phyloP scores from a whole-genome alignment of 2,888 invertebrate genomes.

The Phengaris arion region DNA sequence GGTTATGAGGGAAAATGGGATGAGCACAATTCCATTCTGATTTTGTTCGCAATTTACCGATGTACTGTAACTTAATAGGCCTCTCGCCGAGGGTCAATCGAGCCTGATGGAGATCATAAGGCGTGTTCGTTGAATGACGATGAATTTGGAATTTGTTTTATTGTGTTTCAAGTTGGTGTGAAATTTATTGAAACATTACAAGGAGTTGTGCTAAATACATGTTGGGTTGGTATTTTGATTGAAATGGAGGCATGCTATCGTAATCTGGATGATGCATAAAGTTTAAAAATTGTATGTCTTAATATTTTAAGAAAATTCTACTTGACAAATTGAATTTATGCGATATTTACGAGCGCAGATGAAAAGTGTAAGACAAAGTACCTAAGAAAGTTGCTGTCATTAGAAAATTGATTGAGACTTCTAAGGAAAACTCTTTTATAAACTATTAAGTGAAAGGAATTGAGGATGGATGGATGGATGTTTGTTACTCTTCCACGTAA shows the following conservation, averaged over 20 bases:
- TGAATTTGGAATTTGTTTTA: neutral
- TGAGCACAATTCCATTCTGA: conserved; percentile 15
- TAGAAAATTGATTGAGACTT: neutral
- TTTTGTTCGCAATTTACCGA: conserved; percentile 13
- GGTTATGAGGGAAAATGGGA: conserved; percentile 10
- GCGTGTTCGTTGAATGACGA: conserved; percentile 7
- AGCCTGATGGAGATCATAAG: neutral
- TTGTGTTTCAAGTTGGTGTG: neutral
- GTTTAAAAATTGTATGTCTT: too few relatives aligned
- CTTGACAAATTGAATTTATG: neutral
- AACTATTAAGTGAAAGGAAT: too few relatives aligned
- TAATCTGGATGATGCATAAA: too few relatives aligned
- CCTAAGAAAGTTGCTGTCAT: neutral
- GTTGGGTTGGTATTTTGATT: too few relatives aligned
- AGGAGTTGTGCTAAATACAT: too few relatives aligned
- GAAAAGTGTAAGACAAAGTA: neutral
- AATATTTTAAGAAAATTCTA: neutral
- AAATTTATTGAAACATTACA: too few relatives aligned
- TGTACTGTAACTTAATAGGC: conserved; percentile 13
- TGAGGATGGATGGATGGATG: too few relatives aligned
- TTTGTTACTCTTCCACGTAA: too few relatives aligned
- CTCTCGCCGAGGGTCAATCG: conserved; percentile 14
- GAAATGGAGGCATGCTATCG: too few relatives aligned
- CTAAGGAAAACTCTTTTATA: too few relatives aligned
- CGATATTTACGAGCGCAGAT: neutral